Base-by-base conservation (phyloP, 2,113 vertebrate species). In the Ciconia boyciana region DNA sequence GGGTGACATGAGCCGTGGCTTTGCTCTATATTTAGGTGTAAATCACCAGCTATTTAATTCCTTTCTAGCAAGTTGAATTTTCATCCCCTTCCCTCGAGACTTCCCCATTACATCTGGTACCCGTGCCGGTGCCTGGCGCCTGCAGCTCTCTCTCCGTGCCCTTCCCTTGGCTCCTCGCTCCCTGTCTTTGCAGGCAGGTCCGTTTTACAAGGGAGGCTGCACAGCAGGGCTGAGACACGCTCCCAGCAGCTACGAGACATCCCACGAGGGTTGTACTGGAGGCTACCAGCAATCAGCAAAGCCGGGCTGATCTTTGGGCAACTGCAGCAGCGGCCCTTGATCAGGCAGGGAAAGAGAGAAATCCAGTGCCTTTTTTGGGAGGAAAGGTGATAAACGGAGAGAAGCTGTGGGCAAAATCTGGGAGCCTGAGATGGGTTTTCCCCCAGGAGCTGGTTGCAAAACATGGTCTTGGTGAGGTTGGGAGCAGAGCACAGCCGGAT, bases 21-120 rank as follows among this genome's bases (percentile, higher is more conserved):
- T 69, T 2, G 1, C 82, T 95, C 88, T 96, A 70, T 92, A 90
- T 96, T 93, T 92, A 92, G 90, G 62, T 66, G 68, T 61, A 85
- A 92, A 90, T 65, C 94, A 86, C 26, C 93, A 83, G 93, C 90
- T 92, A 2, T 86, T 96, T 90, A 92, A 95, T 94, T 96, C 72
- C 92, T 94, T 91, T 49, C 15, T 9, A 80, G 83, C 91, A 6
- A 60, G 77, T 92, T 90, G 77, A 60, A 68, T 93, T 84, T 92
- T 52, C 90, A 61, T 60, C 26, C 83, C 60, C 69, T 71, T 92
- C 90, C 88, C 87, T 39, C 0, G 79, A 96, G 92, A 52, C 24
- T 54, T 32, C 58, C 84, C 90, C 1, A 0, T 17, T 66, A 9
- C 28, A 7, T 49, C 58, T 44, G 93, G 52, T 55, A 10, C 16